Conservation (phyloP, 1,140 invertebrate genomes). For the Dendroctonus ponderosae region DNA sequence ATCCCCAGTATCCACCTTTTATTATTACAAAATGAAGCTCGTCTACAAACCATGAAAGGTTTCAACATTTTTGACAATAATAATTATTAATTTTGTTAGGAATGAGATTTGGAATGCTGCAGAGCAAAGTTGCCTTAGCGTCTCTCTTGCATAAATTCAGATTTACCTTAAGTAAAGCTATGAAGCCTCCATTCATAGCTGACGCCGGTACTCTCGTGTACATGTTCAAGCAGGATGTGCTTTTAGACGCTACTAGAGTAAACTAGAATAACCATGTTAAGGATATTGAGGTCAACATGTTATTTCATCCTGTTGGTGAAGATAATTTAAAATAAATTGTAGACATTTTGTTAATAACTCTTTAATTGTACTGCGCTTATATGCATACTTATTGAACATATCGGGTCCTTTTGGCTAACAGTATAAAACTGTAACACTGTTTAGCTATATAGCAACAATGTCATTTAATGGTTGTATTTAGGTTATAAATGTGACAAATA, state of each 20-base stretch:
- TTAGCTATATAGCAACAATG: neutral
- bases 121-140: neutral
- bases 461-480: no score
- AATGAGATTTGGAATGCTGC: conserved; percentile 7
- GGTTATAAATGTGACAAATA: no score
- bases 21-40: neutral
- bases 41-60: no score
- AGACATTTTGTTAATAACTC: no score
- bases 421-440: no score
- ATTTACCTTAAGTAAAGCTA: conserved; percentile 3
- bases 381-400: no score
- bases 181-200: neutral
- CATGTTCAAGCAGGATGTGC: neutral
- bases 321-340: no score
- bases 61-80: neutral
- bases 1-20: neutral
- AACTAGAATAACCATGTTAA: no score
- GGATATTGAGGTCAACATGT: no score
- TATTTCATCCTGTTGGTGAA: no score
- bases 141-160: neutral
- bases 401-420: no score
- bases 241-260: neutral
- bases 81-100: neutral
- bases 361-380: no score
- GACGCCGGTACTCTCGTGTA: neutral